Evolutionary conservation across 2,113 vertebrate species (phyloP).

Genomic region (Hydrolagus affinis): DNA sequence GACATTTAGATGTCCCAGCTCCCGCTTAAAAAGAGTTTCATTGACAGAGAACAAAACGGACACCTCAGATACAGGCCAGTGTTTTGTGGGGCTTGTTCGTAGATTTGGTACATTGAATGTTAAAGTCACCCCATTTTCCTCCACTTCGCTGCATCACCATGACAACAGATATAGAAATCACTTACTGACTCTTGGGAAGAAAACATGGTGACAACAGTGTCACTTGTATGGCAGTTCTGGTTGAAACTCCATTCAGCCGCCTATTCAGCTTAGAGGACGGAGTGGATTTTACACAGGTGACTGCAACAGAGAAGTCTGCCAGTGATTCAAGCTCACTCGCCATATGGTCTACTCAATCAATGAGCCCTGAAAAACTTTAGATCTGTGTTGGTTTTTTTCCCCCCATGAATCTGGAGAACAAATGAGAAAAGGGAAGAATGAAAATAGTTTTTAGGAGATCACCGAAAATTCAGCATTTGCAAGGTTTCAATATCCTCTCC

Average conservation of each 20-base stretch:
- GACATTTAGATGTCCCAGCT: slow-evolving; percentile 76
- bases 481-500: neutral
- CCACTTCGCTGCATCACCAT: slow-evolving; percentile 83
- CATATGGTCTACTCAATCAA: slow-evolving; percentile 73
- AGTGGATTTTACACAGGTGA: slow-evolving; percentile 79
- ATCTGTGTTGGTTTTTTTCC: neutral
- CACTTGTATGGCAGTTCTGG: slow-evolving; percentile 86
- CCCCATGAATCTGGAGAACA: neutral
- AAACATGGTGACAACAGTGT: slow-evolving; percentile 83
- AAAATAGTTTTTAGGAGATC: slow-evolving; percentile 2
- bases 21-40: slow-evolving; percentile 79
- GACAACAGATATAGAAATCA: slow-evolving; percentile 99
- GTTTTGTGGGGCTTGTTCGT: slow-evolving; percentile 71
- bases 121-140: slow-evolving; percentile 88
- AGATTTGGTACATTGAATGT: slow-evolving; percentile 73
- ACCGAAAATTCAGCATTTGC: neutral
- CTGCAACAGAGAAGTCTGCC: slow-evolving; percentile 73
- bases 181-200: slow-evolving; percentile 88
- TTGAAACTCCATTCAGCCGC: slow-evolving; percentile 79
- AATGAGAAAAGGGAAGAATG: neutral
- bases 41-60: slow-evolving; percentile 76
- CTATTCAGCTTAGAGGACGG: slow-evolving; percentile 79
- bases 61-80: slow-evolving; percentile 63
- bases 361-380: slow-evolving; percentile 71
- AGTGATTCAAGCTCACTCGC: slow-evolving; percentile 61